Conservation (phyloP, 1,140 invertebrate genomes). For the Melanaphis sacchari region DNA sequence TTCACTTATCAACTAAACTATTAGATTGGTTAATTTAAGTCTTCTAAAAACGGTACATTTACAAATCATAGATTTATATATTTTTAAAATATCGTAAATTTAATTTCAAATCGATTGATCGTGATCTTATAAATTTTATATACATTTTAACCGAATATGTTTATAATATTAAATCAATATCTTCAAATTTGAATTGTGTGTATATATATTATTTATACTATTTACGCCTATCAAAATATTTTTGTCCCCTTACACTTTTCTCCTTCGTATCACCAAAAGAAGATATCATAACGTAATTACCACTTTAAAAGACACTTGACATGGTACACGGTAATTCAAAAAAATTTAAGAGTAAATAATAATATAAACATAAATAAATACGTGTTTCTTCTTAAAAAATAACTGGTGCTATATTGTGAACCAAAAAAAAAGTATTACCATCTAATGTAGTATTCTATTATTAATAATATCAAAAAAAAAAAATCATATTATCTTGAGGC, state of each 20-base stretch:
- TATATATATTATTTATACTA: too few relatives aligned
- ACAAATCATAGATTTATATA: too few relatives aligned
- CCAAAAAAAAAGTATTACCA: not conserved
- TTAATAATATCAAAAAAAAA: not conserved
- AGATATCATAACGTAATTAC: constrained; percentile 23
- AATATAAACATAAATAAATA: constrained; percentile 44
- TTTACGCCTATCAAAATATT: not conserved
- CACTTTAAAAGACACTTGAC: constrained; percentile 41
- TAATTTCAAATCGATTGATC: not conserved
- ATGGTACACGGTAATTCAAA: not conserved
- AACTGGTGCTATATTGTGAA: not conserved
- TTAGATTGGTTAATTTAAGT: too few relatives aligned
- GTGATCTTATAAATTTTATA: not conserved
- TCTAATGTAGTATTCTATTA: not conserved
- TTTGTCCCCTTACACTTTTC: not conserved
- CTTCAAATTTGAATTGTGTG: not conserved
- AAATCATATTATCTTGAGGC: not conserved
- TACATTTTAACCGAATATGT: not conserved
- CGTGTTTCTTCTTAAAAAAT: constrained; percentile 14
- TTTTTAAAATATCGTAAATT: not conserved
- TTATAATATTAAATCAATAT: too few relatives aligned
- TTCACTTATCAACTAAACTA: too few relatives aligned
- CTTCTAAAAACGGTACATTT: too few relatives aligned
- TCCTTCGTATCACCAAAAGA: not conserved
- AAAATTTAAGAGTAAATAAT: constrained; percentile 6